Evolutionary conservation across 2,888 invertebrate genomes (phyloP), one percentile per base, ranked within the genome.

Genomic region (Epistrophe eligans): DNA sequence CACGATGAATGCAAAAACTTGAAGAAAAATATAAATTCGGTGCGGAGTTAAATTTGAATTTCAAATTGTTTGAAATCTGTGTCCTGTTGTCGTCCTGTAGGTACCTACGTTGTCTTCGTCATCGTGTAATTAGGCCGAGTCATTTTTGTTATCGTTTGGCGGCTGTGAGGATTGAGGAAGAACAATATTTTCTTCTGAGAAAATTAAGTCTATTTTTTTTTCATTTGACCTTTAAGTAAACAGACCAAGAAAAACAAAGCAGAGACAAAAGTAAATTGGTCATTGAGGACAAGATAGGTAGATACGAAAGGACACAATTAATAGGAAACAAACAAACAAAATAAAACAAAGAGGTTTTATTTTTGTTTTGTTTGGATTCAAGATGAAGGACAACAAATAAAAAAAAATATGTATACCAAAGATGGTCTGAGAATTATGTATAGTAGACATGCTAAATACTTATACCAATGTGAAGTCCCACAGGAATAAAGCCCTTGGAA

Each of bases 41-140:
- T 66, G 79, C 43, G 52, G 45, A 8, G 5, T 0, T 55, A 73
- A 73, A 81, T 73, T 81, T 81, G 15, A 77, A 85, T 74, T 82
- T 82, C 77, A 82, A 74, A 82, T 82, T 85, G 8, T 70, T 71
- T 15, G 28, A 74, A 70, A 77, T 77, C 73, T 73, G 73, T 73
- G 85, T 45, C 77, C 15, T 28, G 15, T 24, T 24, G 24, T 24
- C 24, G 24, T 24, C 24, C 1, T 24, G 24, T 52, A 24, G 4
- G 32, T 32, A n/a, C n/a, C n/a, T n/a, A n/a, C 32, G 32, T 32
- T 3, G 24, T 24, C 3, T 1, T 24, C 35, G 35, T 35, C 32
- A 9, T 9, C 15, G 73, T 77, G 82, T 77, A 82, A 74, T 85
- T 85, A 71, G 32, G 3, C 64, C 28, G 45, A 45, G 10, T 40